These are phyloP conservation scores for Brenthis ino DNA, from an alignment of 2,888 invertebrate genomes.

Conservation along the genomic window DNA sequence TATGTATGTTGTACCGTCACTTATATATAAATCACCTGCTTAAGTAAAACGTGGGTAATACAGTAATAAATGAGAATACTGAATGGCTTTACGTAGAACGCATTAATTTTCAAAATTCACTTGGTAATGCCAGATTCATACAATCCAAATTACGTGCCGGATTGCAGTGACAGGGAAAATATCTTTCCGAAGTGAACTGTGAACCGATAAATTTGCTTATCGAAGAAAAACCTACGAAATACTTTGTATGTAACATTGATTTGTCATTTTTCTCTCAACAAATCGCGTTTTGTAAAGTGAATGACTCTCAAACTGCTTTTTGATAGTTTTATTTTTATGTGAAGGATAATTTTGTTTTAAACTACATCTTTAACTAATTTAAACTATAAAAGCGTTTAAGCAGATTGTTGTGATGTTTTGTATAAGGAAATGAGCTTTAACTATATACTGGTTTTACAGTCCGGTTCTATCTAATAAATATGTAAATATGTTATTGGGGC, in stretches of 20 bases:
- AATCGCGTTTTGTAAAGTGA: conserved; percentile 30
- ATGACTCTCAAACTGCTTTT: conserved; percentile 22
- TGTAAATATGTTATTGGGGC: too few relatives aligned
- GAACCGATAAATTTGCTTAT: conserved; percentile 37
- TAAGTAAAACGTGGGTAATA: too few relatives aligned
- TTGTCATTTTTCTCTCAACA: conserved; percentile 16
- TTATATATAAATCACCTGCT: too few relatives aligned
- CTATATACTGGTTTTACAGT: too few relatives aligned
- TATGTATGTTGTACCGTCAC: too few relatives aligned
- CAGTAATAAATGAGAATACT: too few relatives aligned
- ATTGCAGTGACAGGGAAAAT: conserved; percentile 42
- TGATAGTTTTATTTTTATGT: conserved; percentile 2
- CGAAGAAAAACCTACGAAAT: conserved; percentile 25
- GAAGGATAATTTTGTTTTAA: too few relatives aligned
- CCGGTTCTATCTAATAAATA: too few relatives aligned
- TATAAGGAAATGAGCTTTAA: too few relatives aligned
- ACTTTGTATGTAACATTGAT: conserved; percentile 14
- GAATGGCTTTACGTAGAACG: background rate
- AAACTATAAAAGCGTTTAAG: too few relatives aligned
- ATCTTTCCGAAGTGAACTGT: conserved; percentile 29
- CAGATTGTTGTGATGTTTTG: too few relatives aligned
- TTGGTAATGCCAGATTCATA: conserved; percentile 42
- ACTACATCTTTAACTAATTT: too few relatives aligned
- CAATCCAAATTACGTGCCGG: conserved; percentile 42
- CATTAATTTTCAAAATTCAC: conserved; percentile 32